Base-by-base conservation (phyloP, 2,797 vertebrate genomes). In the Diceros bicornis region DNA sequence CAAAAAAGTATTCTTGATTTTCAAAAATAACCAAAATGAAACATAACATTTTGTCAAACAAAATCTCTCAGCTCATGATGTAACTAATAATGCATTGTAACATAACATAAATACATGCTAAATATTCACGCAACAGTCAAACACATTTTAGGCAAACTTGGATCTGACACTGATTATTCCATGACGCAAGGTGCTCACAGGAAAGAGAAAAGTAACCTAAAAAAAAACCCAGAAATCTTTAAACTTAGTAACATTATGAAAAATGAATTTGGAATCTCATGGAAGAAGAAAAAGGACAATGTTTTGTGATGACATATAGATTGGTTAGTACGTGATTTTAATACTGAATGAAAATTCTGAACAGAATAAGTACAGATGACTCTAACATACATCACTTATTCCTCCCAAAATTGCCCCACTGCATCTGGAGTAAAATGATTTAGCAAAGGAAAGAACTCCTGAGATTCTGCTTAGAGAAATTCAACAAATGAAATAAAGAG, bases 41-140 rank as follows among this genome's bases (percentile, higher is more conserved):
- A 47, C 27, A 23, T 69, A 95, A 62, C 41, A 61, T 77, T 92
- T 87, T 93, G 59, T 83, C 92, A 84, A 84, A 55, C 59, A 95
- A 78, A 79, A 34, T 25, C 78, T 66, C 47, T 84, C 59, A 23
- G 17, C 44, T 89, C 34, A 27, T 44, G 37, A 62, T 21, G 25
- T 71, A 87, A 95, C 14, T 11, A 14, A 74, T 44, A 69, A 1
- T 29, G 32, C 23, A 77, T 72, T 1, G 21, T 14, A 44, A 61
- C 16, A 18, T 2, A 17, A 68, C 13, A 44, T 32, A 78, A 55
- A 84, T 5, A 16, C 5, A 62, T 1, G 16, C 32, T 34, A 59
- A 64, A 75, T 41, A 69, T 4, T 50, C 55, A 74, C 13, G 6
- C 72, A 71, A 86, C 52, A 68, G 44, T 83, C 29, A 72, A 23